A percentile compares a stretch with the other conserved stretches of the same genome.
Evolutionary conservation across 2,888 invertebrate species (phyloP).

Genomic region (Polydrusus pterygomalis): DNA sequence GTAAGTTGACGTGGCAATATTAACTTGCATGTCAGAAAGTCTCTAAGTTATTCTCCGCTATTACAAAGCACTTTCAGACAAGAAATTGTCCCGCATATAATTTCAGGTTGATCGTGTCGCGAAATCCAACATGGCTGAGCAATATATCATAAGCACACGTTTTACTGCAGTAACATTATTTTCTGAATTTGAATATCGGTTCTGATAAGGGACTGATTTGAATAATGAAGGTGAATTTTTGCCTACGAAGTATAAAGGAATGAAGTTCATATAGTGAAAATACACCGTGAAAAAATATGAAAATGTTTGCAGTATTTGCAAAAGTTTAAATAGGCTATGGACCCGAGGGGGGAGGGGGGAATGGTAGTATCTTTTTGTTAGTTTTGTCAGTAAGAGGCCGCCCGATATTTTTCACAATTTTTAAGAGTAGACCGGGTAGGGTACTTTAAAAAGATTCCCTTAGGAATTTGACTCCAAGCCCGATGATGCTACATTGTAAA

Average conservation of each 20-base stretch:
- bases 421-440: too few species aligned
- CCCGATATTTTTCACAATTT: too few species aligned
- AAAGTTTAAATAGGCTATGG: too few species aligned
- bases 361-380: too few species aligned
- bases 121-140: slow-evolving; percentile 70
- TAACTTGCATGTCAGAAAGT: slow-evolving; percentile 3
- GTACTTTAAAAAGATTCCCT: too few species aligned
- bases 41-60: slow-evolving; percentile 1
- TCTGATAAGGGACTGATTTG: slow-evolving; percentile 69
- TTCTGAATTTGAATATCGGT: slow-evolving; percentile 71
- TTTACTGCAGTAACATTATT: slow-evolving; percentile 70
- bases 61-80: slow-evolving; percentile 27
- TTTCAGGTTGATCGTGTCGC: slow-evolving; percentile 67
- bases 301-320: too few species aligned
- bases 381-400: too few species aligned
- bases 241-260: slow-evolving; percentile 22
- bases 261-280: too few species aligned
- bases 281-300: too few species aligned
- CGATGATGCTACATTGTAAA: too few species aligned
- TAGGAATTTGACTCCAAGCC: too few species aligned
- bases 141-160: slow-evolving; percentile 71
- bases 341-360: too few species aligned
- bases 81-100: slow-evolving; percentile 59
- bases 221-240: slow-evolving; percentile 69
- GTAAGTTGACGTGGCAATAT: not conserved